These are phyloP conservation scores for Oophaga sylvatica DNA, from an alignment of 2,797 vertebrate genomes.

Conservation along the genomic window DNA sequence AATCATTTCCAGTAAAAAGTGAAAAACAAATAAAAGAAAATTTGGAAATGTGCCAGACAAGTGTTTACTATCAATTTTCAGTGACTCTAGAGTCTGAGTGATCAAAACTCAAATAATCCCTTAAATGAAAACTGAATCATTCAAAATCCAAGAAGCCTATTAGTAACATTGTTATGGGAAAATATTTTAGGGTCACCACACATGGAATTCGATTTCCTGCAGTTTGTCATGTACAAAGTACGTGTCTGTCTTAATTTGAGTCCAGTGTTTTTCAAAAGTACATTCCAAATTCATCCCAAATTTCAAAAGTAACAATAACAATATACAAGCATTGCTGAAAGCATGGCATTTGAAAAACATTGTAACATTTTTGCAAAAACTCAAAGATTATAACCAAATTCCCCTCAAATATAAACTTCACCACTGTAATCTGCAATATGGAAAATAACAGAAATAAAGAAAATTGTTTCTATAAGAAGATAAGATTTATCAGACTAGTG, in stretches of 20 bases:
- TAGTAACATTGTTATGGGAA: conserved; percentile 34
- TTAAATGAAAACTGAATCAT: conserved; percentile 31
- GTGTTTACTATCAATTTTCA: conserved; percentile 22
- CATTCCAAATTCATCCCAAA: not conserved
- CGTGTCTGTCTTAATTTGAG: not conserved
- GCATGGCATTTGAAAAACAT: not conserved
- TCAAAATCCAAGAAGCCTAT: not conserved
- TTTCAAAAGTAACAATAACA: not conserved
- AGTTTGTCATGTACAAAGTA: conserved; percentile 11
- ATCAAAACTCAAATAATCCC: conserved; percentile 23
- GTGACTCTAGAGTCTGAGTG: not conserved
- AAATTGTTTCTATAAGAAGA: not conserved
- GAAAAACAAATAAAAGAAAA: not conserved
- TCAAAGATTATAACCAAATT: not conserved
- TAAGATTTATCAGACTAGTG: no score
- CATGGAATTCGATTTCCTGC: conserved; percentile 33
- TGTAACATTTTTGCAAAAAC: not conserved
- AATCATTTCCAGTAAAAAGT: conserved; percentile 6
- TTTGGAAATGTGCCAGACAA: not conserved
- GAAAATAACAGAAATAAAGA: not conserved
- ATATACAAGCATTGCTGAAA: not conserved
- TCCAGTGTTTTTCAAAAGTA: not conserved
- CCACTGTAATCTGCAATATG: not conserved
- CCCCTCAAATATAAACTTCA: not conserved
- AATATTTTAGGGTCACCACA: conserved; percentile 22